Evolutionary conservation across 2,888 invertebrate species (phyloP).

Genomic region (Drepana falcataria): DNA sequence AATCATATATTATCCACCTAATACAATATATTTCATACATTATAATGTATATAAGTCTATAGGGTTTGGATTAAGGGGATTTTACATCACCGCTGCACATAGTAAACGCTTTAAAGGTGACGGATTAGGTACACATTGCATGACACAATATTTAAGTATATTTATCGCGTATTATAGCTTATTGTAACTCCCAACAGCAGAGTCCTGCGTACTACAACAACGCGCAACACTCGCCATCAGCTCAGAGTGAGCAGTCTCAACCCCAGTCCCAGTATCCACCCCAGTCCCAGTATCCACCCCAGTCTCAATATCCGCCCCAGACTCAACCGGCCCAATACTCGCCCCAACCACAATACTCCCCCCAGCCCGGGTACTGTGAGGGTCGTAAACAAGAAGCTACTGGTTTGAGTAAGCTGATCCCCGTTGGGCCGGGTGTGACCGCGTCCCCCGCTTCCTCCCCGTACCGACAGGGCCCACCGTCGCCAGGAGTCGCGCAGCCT

Average conservation of each 20-base stretch:
- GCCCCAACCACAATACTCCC: slow-evolving; percentile 62
- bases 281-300: slow-evolving; percentile 35
- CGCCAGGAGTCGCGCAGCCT: slow-evolving; percentile 57
- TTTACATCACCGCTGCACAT: slow-evolving; percentile 54
- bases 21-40: background rate
- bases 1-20: background rate
- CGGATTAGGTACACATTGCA: slow-evolving; percentile 37
- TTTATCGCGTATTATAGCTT: slow-evolving; percentile 8
- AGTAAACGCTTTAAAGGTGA: slow-evolving; percentile 48
- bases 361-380: slow-evolving; percentile 41
- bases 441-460: slow-evolving; percentile 40
- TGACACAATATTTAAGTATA: slow-evolving; percentile 18
- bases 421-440: slow-evolving; percentile 58
- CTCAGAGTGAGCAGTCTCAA: slow-evolving; percentile 22
- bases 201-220: slow-evolving; percentile 69
- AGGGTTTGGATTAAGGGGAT: slow-evolving; percentile 29
- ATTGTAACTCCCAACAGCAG: slow-evolving; percentile 60
- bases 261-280: slow-evolving; percentile 33
- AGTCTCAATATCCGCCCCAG: slow-evolving; percentile 29
- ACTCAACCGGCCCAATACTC: slow-evolving; percentile 50
- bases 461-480: slow-evolving; percentile 53
- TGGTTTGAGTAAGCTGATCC: slow-evolving; percentile 71
- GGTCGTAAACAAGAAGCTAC: slow-evolving; percentile 60
- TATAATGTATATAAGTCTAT: slow-evolving; percentile 28
- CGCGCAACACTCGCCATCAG: slow-evolving; percentile 60